phyloP scores from a whole-genome alignment of 2,888 invertebrate genomes.

The Hanleya hanleyi region DNA sequence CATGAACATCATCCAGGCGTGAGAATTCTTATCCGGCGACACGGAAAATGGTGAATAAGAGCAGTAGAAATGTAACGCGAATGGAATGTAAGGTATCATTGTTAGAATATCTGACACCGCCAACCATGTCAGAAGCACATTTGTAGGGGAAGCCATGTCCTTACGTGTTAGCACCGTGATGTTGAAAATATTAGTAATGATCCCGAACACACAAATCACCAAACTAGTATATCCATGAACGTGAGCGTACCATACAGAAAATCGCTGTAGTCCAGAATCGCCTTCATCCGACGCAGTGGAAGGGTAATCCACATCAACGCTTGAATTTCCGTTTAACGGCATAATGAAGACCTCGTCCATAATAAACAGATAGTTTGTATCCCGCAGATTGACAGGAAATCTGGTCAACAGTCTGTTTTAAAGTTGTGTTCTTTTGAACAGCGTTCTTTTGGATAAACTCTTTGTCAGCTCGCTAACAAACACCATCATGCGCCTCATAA shows the following conservation, averaged over 20 bases:
- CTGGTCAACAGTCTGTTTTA: no score
- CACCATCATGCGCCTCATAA: no score
- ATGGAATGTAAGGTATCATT: conserved; percentile 93
- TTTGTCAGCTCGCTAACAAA: no score
- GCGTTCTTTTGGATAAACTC: no score
- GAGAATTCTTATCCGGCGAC: conserved; percentile 59
- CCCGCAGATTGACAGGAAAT: no score
- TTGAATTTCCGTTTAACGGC: no score
- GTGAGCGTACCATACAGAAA: conserved; percentile 53
- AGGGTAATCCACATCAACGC: no score
- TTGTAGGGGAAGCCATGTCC: conserved; percentile 92
- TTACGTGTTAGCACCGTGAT: conserved; percentile 88
- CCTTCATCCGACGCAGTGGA: no score
- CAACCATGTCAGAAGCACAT: conserved; percentile 87
- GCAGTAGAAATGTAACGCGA: conserved; percentile 80
- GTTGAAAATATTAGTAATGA: conserved; percentile 91
- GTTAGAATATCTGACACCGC: conserved; percentile 93
- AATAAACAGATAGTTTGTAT: no score
- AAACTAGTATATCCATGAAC: conserved; percentile 90
- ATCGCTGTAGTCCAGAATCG: no score
- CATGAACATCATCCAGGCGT: conserved; percentile 72
- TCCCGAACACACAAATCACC: conserved; percentile 90
- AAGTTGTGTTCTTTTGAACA: no score
- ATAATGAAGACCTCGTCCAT: no score
- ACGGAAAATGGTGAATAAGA: conserved; percentile 44